phyloP scores from a whole-genome alignment of 2,888 invertebrate genomes.

The Lomographa bimaculata region DNA sequence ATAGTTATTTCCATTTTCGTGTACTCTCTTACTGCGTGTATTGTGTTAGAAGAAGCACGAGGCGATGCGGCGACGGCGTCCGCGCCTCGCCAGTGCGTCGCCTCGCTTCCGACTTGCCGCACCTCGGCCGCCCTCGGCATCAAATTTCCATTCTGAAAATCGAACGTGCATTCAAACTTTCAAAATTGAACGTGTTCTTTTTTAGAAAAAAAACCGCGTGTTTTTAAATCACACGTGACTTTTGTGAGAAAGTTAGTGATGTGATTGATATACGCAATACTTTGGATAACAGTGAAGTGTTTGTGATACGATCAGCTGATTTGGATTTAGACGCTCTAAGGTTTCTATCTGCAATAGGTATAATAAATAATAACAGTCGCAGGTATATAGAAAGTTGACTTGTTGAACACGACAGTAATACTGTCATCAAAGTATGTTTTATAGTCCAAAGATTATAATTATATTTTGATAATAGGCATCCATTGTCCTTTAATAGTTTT shows the following conservation, averaged over 20 bases:
- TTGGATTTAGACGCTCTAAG: slow-evolving; percentile 43
- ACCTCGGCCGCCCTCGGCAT: slow-evolving; percentile 59
- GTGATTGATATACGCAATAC: slow-evolving; percentile 29
- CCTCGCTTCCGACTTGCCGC: slow-evolving; percentile 68
- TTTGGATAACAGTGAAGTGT: slow-evolving; percentile 22
- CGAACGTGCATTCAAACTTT: slow-evolving; percentile 36
- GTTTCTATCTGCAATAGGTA: slow-evolving; percentile 43
- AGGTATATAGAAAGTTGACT: too few relatives aligned
- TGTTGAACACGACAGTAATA: too few relatives aligned
- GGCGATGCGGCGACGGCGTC: slow-evolving; percentile 37
- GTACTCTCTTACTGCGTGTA: slow-evolving; percentile 25
- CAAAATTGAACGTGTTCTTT: slow-evolving; percentile 40
- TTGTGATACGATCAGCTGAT: slow-evolving; percentile 61
- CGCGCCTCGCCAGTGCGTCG: slow-evolving; percentile 60
- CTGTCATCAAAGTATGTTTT: too few relatives aligned
- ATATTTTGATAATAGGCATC: too few relatives aligned
- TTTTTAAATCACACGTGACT: slow-evolving; percentile 56
- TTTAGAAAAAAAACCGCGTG: slow-evolving; percentile 25
- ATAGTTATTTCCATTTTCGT: too few relatives aligned
- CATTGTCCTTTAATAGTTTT: too few relatives aligned
- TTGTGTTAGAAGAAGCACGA: slow-evolving; percentile 32
- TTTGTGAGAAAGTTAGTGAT: slow-evolving; percentile 61
- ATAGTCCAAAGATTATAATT: too few relatives aligned
- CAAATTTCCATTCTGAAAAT: slow-evolving; percentile 39
- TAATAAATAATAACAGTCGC: too few relatives aligned